These are phyloP conservation scores for Acanthaster planci DNA, from an alignment of 35 echinoderm and acorn worm species.

Conservation along the genomic window DNA sequence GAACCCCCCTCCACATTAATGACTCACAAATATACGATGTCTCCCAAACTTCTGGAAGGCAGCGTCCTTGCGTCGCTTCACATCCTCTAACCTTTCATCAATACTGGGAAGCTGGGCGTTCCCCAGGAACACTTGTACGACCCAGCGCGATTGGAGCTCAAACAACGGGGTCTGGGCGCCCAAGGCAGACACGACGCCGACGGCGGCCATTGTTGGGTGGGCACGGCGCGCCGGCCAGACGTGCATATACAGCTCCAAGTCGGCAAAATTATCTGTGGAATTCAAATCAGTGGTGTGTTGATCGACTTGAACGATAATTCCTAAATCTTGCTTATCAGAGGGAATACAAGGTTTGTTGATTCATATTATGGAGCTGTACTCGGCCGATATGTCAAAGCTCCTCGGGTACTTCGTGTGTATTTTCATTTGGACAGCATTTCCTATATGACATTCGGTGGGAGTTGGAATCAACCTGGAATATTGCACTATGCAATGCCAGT, in stretches of 20 bases:
- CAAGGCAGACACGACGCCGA: conserved; percentile 58
- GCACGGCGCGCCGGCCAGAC: conserved; percentile 65
- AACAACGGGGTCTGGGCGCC: conserved; percentile 74
- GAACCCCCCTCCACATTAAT: not conserved
- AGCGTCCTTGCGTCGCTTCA: conserved; percentile 33
- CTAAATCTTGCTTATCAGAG: too few relatives aligned
- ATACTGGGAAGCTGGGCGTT: conserved; percentile 42
- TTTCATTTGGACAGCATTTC: too few relatives aligned
- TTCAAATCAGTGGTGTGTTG: too few relatives aligned
- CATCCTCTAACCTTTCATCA: conserved; percentile 43
- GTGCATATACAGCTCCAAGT: conserved; percentile 78
- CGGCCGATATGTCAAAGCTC: too few relatives aligned
- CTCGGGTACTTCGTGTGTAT: too few relatives aligned
- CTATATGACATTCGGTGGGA: too few relatives aligned
- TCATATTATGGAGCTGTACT: too few relatives aligned
- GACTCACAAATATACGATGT: conserved; percentile 78
- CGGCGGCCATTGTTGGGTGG: conserved; percentile 68
- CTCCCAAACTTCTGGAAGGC: conserved; percentile 59
- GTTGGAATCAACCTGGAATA: too few relatives aligned
- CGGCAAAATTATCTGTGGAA: conserved; percentile 64
- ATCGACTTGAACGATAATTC: too few relatives aligned
- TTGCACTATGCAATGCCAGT: too few relatives aligned
- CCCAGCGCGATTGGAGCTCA: conserved; percentile 86
- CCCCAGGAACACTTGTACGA: conserved; percentile 64
- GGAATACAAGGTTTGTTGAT: too few relatives aligned